A percentile compares a stretch with the other conserved stretches of the same genome.
These are phyloP conservation scores for Ifrita kowaldi DNA, from an alignment of 2,113 vertebrate species.

Conservation along the genomic window DNA sequence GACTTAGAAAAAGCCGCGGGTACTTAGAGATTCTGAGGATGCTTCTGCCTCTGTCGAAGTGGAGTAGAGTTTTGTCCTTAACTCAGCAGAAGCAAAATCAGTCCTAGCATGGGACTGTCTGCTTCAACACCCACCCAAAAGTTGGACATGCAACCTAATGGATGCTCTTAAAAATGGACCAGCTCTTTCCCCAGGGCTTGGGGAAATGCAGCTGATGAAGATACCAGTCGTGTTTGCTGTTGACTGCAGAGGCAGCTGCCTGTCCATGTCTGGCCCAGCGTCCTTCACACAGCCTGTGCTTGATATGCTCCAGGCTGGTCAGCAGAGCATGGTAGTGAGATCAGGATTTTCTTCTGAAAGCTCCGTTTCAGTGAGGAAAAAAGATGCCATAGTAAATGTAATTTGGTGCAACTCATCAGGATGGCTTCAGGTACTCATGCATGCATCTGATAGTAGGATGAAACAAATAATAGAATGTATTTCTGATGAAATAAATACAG, in stretches of 20 bases:
- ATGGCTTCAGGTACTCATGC: background rate
- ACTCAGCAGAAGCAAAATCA: background rate
- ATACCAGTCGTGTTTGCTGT: background rate
- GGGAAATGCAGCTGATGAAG: background rate
- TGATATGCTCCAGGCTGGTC: background rate
- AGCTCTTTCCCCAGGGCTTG: background rate
- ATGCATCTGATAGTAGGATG: background rate
- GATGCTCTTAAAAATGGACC: background rate
- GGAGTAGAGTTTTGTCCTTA: background rate
- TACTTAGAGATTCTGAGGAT: background rate
- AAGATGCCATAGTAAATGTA: background rate
- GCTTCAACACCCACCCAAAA: background rate
- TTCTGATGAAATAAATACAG: background rate
- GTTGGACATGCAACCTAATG: background rate
- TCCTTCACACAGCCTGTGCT: background rate
- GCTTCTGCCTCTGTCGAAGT: background rate
- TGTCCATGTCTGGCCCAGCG: rapidly evolving
- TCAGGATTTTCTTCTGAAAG: background rate
- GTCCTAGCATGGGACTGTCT: background rate
- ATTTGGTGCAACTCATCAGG: background rate
- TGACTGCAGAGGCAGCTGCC: background rate
- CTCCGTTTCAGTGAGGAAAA: background rate
- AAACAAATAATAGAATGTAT: background rate
- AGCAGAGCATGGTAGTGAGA: background rate
- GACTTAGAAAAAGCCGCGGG: background rate